These are phyloP conservation scores for Ciconia stormi DNA, from an alignment of 2,113 vertebrate genomes.

Conservation along the genomic window DNA sequence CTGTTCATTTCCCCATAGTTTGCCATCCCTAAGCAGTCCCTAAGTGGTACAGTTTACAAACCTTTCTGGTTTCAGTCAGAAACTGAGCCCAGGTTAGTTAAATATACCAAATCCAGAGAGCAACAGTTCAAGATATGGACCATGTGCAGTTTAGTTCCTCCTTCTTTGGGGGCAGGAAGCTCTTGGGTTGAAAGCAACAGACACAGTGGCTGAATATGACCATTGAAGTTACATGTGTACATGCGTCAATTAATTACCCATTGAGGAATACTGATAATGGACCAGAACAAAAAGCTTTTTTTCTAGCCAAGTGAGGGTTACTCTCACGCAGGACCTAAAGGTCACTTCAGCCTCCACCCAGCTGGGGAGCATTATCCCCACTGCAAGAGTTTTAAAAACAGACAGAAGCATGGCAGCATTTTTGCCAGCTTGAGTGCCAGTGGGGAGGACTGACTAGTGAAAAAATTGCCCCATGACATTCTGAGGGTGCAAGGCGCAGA, in stretches of 20 bases:
- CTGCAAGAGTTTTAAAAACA: background rate
- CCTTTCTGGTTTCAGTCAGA: background rate
- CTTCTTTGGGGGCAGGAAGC: background rate
- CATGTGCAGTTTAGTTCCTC: background rate
- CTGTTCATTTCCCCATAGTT: background rate
- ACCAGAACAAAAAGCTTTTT: background rate
- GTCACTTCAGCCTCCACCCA: background rate
- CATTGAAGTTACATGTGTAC: background rate
- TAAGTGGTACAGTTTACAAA: background rate
- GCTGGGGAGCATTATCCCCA: background rate
- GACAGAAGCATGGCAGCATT: background rate
- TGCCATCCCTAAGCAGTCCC: background rate
- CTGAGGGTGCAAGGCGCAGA: accelerated
- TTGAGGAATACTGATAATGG: background rate
- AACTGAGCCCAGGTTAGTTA: background rate
- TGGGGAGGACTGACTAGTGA: background rate
- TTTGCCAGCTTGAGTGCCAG: background rate
- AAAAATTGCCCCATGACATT: background rate
- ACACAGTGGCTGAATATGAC: background rate
- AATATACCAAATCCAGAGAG: background rate
- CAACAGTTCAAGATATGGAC: background rate
- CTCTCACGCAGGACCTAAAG: background rate
- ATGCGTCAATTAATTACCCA: background rate
- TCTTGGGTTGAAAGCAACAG: background rate
- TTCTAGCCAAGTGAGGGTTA: background rate